A percentile compares a stretch with the other conserved stretches of the same genome.
phyloP scores from a whole-genome alignment of 2,888 invertebrate species.

The Drosophila neonasuta region DNA sequence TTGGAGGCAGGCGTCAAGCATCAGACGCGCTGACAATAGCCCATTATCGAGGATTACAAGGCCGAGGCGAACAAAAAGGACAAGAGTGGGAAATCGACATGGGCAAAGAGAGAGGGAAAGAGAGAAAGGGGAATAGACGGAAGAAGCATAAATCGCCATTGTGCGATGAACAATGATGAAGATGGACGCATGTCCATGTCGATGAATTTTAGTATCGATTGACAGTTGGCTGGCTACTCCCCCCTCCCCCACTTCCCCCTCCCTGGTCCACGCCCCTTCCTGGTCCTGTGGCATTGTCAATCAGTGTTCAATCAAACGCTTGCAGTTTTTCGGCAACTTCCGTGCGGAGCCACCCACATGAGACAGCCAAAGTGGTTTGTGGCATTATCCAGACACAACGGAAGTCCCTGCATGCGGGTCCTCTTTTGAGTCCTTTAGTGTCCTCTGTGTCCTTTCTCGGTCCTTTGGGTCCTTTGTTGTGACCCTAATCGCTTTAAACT shows the following conservation, averaged over 20 bases:
- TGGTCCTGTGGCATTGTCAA: slow-evolving; percentile 54
- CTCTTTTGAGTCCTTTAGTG: slow-evolving; percentile 34
- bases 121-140: slow-evolving; percentile 5
- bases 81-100: neutral
- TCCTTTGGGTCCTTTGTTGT: slow-evolving; percentile 45
- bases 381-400: slow-evolving; percentile 42
- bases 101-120: neutral
- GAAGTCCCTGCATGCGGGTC: slow-evolving; percentile 69
- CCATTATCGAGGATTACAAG: slow-evolving; percentile 73
- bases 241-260: slow-evolving; percentile 3
- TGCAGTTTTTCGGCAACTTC: slow-evolving; percentile 71
- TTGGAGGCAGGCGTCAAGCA: slow-evolving; percentile 48
- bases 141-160: slow-evolving; percentile 58
- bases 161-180: slow-evolving; percentile 59
- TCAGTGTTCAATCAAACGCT: slow-evolving; percentile 70
- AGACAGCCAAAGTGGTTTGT: slow-evolving; percentile 37
- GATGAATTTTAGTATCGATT: slow-evolving; percentile 61
- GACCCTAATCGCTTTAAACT: slow-evolving; percentile 76
- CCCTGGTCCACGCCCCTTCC: slow-evolving; percentile 5
- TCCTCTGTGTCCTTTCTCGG: slow-evolving; percentile 16
- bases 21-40: slow-evolving; percentile 62
- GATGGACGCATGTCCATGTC: slow-evolving; percentile 52
- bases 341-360: slow-evolving; percentile 59
- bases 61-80: slow-evolving; percentile 19
- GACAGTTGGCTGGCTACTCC: slow-evolving; percentile 52